Base-by-base conservation (phyloP, 1,140 invertebrate genomes). In the Nephila pilipes region DNA sequence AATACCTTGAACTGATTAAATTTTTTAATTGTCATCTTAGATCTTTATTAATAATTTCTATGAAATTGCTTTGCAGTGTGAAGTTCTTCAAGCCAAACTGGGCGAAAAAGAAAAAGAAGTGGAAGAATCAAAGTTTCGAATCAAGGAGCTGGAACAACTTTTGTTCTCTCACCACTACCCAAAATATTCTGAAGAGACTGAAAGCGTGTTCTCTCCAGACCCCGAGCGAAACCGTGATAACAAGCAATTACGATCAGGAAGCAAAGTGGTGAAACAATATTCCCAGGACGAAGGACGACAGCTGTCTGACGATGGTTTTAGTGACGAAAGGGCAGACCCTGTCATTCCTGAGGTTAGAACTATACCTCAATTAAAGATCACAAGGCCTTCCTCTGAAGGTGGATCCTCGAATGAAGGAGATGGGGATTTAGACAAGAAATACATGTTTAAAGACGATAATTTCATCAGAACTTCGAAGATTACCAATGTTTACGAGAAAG, bases 231-330 rank as follows among this genome's bases (percentile, higher is more conserved):
- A 32, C 3, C 8, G 20, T 1, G 18, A 18, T n/a, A n/a, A n/a
- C 2, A 75, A 69, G 5, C 18, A 20, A 2, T 14, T 83, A 2
- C 63, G 29, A 22, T 32, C 85, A 0, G 69, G 29, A 58, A 81
- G 46, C 57, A 93, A 93, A 65, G 87, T 93, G 3, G 46, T 54
- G 4, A 93, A 89, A 25, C 92, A 93, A 18, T 93, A 63, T 83
- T 93, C 92, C 0, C 92, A 93, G 83, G 92, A 93, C 12, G 92
- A 93, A 89, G 92, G 92, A 6, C 69, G 92, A 12, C 8, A 10
- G 5, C 20, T 79, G 1, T 20, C 22, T 4, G 14, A 46, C 1
- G 60, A 85, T 18, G 22, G 20, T 10, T 8, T 55, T 38, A 22
- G 14, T 4, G 46, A 29, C 32, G 16, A 46, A 25, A 1, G 2